Conservation (phyloP, 2,888 invertebrate genomes). For the Cerceris ruficornis region DNA sequence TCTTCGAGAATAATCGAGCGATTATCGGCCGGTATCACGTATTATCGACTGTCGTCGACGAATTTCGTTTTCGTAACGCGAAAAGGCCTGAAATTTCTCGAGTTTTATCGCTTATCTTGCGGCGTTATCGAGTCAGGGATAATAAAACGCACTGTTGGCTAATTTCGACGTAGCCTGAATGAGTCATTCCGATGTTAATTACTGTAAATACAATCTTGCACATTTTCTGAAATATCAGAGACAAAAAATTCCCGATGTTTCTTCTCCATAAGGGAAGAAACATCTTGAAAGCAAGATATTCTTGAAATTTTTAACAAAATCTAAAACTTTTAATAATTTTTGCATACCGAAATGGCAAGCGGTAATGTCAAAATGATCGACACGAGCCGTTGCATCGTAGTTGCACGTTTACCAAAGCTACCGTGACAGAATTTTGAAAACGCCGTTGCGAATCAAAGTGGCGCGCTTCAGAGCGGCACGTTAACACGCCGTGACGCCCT, state of each 20-base stretch:
- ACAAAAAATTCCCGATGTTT: no score
- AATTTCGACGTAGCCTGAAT: neutral
- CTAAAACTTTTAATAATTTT: neutral
- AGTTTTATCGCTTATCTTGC: slow-evolving; percentile 49
- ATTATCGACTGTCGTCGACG: neutral
- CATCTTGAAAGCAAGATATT: no score
- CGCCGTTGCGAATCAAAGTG: slow-evolving; percentile 12
- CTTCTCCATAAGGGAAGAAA: no score
- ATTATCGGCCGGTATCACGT: neutral
- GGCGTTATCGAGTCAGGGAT: slow-evolving; percentile 55
- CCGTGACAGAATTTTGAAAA: slow-evolving; percentile 57
- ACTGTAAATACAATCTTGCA: slow-evolving; percentile 8
- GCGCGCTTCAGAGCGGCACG: slow-evolving; percentile 18
- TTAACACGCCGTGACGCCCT: slow-evolving; percentile 13
- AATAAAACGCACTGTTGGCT: neutral
- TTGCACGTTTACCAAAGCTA: slow-evolving; percentile 25
- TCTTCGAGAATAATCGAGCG: neutral
- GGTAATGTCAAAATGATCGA: slow-evolving; percentile 47
- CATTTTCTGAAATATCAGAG: no score
- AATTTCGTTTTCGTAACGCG: neutral
- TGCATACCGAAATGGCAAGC: slow-evolving; percentile 7
- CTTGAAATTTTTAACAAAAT: no score
- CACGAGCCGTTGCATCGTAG: slow-evolving; percentile 34
- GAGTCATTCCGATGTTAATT: slow-evolving; percentile 12
- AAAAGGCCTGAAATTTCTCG: slow-evolving; percentile 21